Percentiles rank a stretch among this genome's conserved stretches.
Evolutionary conservation across 2,113 vertebrate genomes (phyloP).

Genomic region (Heliornis fulica): DNA sequence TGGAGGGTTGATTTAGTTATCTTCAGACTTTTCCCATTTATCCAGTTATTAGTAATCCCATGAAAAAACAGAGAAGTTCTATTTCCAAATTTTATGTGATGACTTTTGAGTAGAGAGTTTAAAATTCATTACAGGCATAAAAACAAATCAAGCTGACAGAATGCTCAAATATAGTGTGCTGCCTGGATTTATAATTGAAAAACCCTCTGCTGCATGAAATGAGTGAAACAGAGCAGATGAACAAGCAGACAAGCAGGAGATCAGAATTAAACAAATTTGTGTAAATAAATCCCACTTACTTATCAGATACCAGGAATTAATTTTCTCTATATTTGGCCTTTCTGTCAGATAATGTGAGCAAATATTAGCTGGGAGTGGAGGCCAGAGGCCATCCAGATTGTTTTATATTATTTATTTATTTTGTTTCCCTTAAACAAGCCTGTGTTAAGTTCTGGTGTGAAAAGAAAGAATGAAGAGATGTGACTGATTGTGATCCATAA

Average conservation of each 20-base stretch:
- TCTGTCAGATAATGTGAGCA: conserved; percentile 13
- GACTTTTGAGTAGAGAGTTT: conserved; percentile 29
- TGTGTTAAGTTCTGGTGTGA: background rate
- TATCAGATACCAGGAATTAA: conserved; percentile 12
- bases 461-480: background rate
- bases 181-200: conserved; percentile 63
- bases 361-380: background rate
- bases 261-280: conserved; percentile 59
- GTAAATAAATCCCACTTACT: conserved; percentile 45
- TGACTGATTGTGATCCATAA: background rate
- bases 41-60: background rate
- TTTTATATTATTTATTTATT: background rate
- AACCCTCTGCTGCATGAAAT: conserved; percentile 64
- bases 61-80: background rate
- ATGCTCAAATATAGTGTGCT: conserved; percentile 39
- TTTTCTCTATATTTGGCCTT: conserved; percentile 29
- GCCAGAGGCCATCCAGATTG: background rate
- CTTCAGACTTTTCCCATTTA: background rate
- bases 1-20: background rate
- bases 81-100: background rate
- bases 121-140: conserved; percentile 54
- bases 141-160: conserved; percentile 62
- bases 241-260: conserved; percentile 31
- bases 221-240: conserved; percentile 55
- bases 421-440: background rate